These are phyloP conservation scores for Neogobius melanostomus DNA, from an alignment of 2,113 vertebrate species.

Conservation along the genomic window DNA sequence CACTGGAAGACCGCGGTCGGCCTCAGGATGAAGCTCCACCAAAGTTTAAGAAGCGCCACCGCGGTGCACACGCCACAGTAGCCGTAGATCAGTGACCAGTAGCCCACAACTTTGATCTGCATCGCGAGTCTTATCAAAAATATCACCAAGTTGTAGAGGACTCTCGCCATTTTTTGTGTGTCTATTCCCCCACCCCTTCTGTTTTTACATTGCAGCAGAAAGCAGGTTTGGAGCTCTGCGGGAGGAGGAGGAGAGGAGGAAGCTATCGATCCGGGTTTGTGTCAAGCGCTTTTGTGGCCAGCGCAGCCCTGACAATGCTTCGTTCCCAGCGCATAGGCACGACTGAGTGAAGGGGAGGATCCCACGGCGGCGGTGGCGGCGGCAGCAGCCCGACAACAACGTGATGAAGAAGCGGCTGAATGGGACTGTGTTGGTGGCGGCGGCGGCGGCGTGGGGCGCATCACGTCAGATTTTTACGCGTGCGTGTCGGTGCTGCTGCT, in stretches of 20 bases:
- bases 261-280: constrained; percentile 26
- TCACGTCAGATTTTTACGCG: constrained; percentile 67
- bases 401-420: constrained; percentile 37
- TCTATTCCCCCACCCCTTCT: too few species aligned
- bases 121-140: constrained; percentile 76
- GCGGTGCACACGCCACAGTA: constrained; percentile 85
- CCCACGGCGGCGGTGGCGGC: constrained; percentile 23
- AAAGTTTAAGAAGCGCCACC: constrained; percentile 87
- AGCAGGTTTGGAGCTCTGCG: background rate
- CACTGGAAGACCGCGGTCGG: constrained; percentile 86
- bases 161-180: constrained; percentile 76
- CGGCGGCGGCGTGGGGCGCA: constrained; percentile 14
- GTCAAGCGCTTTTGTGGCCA: constrained; percentile 22
- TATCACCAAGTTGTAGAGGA: constrained; percentile 74
- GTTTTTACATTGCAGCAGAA: constrained; percentile 70
- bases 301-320: constrained; percentile 39
- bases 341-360: constrained; percentile 65
- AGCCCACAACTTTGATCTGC: constrained; percentile 78
- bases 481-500: constrained; percentile 58
- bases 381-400: background rate
- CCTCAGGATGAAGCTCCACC: constrained; percentile 85
- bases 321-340: constrained; percentile 47
- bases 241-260: background rate
- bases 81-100: constrained; percentile 87
- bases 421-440: constrained; percentile 44